A percentile compares a stretch with the other conserved stretches of the same genome.
Evolutionary conservation across 1,140 invertebrate species (phyloP).

Genomic region (Dryas iulia): DNA sequence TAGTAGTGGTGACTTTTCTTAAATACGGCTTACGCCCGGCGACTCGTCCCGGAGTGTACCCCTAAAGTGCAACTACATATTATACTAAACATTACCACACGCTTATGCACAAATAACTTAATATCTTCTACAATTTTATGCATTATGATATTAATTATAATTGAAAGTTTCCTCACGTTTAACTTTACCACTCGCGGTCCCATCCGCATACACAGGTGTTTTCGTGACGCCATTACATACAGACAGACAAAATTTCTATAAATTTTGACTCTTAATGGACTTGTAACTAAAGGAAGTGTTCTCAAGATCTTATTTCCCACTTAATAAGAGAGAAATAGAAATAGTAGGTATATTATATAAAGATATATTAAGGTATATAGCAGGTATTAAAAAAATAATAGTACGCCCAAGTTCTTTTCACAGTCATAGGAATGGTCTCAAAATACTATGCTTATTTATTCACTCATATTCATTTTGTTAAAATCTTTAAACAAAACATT

Average conservation of each 20-base stretch:
- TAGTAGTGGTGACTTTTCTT: conserved; percentile 19
- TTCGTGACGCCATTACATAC: conserved; percentile 41
- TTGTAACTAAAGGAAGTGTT: no score
- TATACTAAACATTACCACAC: conserved; percentile 13
- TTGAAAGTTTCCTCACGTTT: conserved; percentile 27
- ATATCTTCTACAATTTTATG: not conserved
- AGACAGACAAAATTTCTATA: conserved; percentile 37
- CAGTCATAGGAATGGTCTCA: no score
- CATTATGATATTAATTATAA: conserved; percentile 5
- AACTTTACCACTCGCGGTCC: conserved; percentile 33
- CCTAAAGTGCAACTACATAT: conserved; percentile 42
- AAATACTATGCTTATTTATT: no score
- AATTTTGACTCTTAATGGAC: conserved; percentile 10
- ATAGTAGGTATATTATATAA: no score
- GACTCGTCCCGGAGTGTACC: conserved; percentile 27
- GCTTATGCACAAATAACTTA: not conserved
- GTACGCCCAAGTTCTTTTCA: no score
- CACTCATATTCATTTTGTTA: no score
- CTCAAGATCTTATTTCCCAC: no score
- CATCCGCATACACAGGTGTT: conserved; percentile 38
- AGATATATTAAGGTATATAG: no score
- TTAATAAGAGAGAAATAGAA: no score
- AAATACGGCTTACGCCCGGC: conserved; percentile 17
- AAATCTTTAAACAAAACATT: no score
- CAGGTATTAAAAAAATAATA: no score